phyloP scores from a whole-genome alignment of 2,888 invertebrate species.

The Steinernema scapterisci region DNA sequence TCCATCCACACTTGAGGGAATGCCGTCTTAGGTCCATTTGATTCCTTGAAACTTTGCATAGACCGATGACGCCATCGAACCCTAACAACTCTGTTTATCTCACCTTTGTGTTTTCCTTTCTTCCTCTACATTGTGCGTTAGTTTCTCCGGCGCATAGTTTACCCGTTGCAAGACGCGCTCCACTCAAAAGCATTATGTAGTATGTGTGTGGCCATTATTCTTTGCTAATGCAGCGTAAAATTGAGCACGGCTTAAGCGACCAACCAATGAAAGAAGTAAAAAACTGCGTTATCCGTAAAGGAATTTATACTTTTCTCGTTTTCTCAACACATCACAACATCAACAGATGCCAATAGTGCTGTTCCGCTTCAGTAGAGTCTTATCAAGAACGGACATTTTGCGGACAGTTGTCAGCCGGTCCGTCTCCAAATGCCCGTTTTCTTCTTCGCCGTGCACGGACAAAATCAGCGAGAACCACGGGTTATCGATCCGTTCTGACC shows the following conservation, averaged over 20 bases:
- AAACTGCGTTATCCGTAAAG: not conserved
- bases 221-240: constrained; percentile 11
- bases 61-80: too few species aligned
- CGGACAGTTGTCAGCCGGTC: not conserved
- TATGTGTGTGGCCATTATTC: not conserved
- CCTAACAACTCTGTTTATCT: too few species aligned
- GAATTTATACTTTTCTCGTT: constrained; percentile 6
- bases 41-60: too few species aligned
- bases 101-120: too few species aligned
- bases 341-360: constrained; percentile 16
- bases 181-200: not conserved
- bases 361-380: not conserved
- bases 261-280: not conserved
- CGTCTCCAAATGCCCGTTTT: not conserved
- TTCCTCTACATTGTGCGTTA: too few species aligned
- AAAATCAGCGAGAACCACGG: constrained; percentile 17
- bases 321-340: not conserved
- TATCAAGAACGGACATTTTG: not conserved
- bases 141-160: not conserved
- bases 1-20: too few species aligned
- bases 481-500: constrained; percentile 14
- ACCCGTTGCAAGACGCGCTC: not conserved
- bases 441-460: not conserved
- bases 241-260: constrained; percentile 1
- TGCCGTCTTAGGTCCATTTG: too few species aligned